Percentiles rank a stretch among this genome's conserved stretches.
These are phyloP conservation scores for Platichthys flesus DNA, from an alignment of 2,113 vertebrate genomes.

Conservation along the genomic window DNA sequence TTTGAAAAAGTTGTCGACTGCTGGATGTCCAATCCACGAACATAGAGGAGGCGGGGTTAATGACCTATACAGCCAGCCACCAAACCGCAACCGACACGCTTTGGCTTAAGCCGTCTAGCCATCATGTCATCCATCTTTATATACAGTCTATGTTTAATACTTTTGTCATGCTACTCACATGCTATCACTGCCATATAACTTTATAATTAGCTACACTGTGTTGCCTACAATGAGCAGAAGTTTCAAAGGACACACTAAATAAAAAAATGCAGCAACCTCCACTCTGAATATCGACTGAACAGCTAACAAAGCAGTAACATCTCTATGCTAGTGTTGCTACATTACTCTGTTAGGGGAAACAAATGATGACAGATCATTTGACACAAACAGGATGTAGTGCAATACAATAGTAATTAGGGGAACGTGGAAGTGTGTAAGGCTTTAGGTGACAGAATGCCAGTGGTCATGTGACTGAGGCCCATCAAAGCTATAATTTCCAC, in stretches of 20 bases:
- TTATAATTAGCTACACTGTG: not conserved
- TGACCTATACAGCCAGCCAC: too few relatives aligned
- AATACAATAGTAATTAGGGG: not conserved
- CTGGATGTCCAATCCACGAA: too few relatives aligned
- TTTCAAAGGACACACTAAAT: not conserved
- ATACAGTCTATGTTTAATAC: too few relatives aligned
- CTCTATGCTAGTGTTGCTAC: not conserved
- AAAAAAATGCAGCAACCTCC: not conserved
- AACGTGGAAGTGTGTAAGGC: not conserved
- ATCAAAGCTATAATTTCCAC: slow-evolving; percentile 22
- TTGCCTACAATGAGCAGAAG: not conserved
- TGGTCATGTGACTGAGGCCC: slow-evolving; percentile 20
- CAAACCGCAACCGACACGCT: too few relatives aligned
- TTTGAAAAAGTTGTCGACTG: too few relatives aligned
- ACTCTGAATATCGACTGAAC: not conserved
- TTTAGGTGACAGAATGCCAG: slow-evolving; percentile 40
- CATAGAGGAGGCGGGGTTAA: too few relatives aligned
- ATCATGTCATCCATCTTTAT: too few relatives aligned
- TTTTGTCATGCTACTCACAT: too few relatives aligned
- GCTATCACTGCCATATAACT: not conserved
- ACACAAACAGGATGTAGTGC: too few relatives aligned
- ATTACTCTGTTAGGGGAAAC: slow-evolving; percentile 16
- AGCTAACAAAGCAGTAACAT: not conserved
- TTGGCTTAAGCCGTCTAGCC: too few relatives aligned
- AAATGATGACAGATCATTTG: slow-evolving; percentile 1